Base-by-base conservation (phyloP, 2,888 invertebrate species). In the Eupsilia transversa region DNA sequence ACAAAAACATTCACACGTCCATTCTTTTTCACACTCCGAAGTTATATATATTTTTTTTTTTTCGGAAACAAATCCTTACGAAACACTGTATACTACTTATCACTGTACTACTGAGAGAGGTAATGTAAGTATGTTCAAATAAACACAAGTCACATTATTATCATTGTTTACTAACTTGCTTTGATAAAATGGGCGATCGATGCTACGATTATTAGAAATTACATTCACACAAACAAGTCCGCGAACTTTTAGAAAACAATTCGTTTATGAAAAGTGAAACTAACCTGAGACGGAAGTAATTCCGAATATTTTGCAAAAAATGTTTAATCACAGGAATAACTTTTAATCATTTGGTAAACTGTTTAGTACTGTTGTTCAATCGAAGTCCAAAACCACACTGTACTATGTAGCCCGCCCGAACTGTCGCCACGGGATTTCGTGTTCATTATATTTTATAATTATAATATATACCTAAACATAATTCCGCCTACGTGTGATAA, bases 211-310 rank as follows among this genome's bases (percentile, higher is more conserved):
- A 14, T 0, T n/a, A 30, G 1, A 23, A 56, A 54, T 27, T 5
- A 20, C 0, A 72, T 17, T n/a, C 17, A 46, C 30, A n/a, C 14
- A n/a, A 38, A n/a, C 14, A 20, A 23, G 6, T 27, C 9, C 27
- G 14, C n/a, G 20, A 69, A 17, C 10, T 49, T 69, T 68, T 23
- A n/a, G 1, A 14, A 74, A 27, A 73, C 23, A 43, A 27, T n/a
- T 73, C 0, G 17, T 33, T 33, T 14, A 30, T 38, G 7, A 38
- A 57, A 71, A 54, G 12, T 33, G 3, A 14, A 35, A 74, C 74
- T 65, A n/a, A 74, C 66, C 66, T 77, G 0, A 30, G 14, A 43
- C 14, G 10, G 30, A 12, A 10, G 57, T 46, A 10, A 59, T 49
- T 41, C 33, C 27, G 27, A 52, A 46, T 59, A 33, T 60, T 3